Evolutionary conservation across 2,113 vertebrate genomes (phyloP).

Genomic region (Alligator sinensis): DNA sequence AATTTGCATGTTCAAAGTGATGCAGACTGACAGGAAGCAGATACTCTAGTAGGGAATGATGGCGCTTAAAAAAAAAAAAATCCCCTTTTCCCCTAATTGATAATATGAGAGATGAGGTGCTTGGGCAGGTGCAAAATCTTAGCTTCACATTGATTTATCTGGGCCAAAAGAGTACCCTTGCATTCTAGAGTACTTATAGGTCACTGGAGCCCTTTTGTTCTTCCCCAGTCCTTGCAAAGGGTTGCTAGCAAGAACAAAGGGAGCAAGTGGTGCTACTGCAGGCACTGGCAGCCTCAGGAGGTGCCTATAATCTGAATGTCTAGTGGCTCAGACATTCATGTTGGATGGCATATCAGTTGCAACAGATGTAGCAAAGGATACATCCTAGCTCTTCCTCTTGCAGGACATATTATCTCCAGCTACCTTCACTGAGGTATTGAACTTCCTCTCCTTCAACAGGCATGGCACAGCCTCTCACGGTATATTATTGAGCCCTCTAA

Average conservation of each 20-base stretch:
- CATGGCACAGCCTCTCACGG: not conserved
- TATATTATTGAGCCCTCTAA: not conserved
- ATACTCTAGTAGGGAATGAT: conserved; percentile 10
- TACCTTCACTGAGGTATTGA: not conserved
- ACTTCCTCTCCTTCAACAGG: not conserved
- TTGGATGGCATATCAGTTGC: not conserved
- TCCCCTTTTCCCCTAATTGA: conserved; percentile 13
- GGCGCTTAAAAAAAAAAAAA: not conserved
- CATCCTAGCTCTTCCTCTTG: not conserved
- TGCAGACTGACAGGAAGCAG: not conserved
- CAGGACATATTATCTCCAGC: not conserved
- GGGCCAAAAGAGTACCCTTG: not conserved
- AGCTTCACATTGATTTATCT: conserved; percentile 18
- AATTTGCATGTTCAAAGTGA: not conserved
- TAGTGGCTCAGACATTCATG: no score
- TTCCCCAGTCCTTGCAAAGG: not conserved
- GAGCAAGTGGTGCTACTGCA: not conserved
- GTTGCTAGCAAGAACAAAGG: not conserved
- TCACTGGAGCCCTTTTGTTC: not conserved
- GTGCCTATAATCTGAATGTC: accelerated
- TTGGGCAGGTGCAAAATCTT: conserved; percentile 38
- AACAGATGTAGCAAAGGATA: not conserved
- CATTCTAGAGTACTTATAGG: not conserved
- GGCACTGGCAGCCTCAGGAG: not conserved
- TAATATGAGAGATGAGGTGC: conserved; percentile 33